phyloP scores from a whole-genome alignment of 2,888 invertebrate genomes.

The Cepaea hortensis region DNA sequence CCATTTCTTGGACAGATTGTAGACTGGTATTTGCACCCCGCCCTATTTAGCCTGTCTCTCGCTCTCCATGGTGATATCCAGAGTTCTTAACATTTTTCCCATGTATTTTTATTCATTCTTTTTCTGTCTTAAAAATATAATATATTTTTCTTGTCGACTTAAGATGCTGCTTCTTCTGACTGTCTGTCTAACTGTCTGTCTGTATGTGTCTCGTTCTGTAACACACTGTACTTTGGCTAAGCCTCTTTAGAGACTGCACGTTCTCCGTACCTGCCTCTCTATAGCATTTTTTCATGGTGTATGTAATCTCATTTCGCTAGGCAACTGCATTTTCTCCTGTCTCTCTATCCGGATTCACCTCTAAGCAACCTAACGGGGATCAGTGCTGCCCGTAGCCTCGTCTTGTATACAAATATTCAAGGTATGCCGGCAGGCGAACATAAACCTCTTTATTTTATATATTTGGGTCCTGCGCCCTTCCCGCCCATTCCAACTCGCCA shows the following conservation, averaged over 20 bases:
- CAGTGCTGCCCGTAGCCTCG: not conserved
- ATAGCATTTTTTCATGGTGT: not conserved
- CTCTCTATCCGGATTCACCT: conserved; percentile 18
- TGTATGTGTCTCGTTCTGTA: not conserved
- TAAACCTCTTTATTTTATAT: conserved; percentile 36
- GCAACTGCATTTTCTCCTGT: not conserved
- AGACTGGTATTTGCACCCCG: not conserved
- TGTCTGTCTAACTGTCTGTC: not conserved
- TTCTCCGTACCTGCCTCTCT: not conserved
- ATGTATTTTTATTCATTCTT: not conserved
- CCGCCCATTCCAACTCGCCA: conserved; percentile 6
- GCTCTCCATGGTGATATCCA: not conserved
- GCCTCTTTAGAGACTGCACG: not conserved
- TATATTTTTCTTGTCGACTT: no score
- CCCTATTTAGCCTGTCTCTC: not conserved
- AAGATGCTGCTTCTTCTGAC: not conserved
- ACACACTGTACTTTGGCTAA: not conserved
- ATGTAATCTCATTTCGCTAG: not conserved
- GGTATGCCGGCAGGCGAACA: conserved; percentile 27
- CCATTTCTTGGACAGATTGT: not conserved
- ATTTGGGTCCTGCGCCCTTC: conserved; percentile 8
- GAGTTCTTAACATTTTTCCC: not conserved
- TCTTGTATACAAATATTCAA: conserved; percentile 29
- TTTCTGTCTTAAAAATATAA: not conserved
- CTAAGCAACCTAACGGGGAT: not conserved